Evolutionary conservation across 2,888 invertebrate genomes (phyloP).

Genomic region (Acrobasis repandana): DNA sequence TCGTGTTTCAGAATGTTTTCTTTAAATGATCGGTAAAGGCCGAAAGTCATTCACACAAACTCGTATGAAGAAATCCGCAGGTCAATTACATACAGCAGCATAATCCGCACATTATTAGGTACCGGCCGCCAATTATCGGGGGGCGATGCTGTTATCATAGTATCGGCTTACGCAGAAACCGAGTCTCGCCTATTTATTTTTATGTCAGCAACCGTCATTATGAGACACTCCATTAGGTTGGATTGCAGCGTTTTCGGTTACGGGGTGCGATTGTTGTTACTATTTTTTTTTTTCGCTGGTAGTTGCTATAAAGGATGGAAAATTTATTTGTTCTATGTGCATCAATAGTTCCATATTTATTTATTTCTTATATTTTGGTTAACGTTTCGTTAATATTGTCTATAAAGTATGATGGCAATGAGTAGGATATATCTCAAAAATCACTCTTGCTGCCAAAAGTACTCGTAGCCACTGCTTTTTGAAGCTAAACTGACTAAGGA

Average conservation of each 20-base stretch:
- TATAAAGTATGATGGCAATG: too few relatives aligned
- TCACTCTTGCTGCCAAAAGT: too few relatives aligned
- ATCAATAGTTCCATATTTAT: too few relatives aligned
- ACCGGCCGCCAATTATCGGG: conserved; percentile 77
- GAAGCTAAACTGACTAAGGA: too few relatives aligned
- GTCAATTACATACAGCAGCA: conserved; percentile 64
- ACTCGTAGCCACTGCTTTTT: too few relatives aligned
- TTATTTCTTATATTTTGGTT: too few relatives aligned
- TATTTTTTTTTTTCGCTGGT: conserved; percentile 55
- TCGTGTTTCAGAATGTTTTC: too few relatives aligned
- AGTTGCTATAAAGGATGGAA: conserved; percentile 53
- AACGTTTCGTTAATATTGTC: too few relatives aligned
- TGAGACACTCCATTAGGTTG: conserved; percentile 83
- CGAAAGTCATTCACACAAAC: conserved; percentile 25
- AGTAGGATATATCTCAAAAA: too few relatives aligned
- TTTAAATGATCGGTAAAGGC: too few relatives aligned
- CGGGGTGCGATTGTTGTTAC: conserved; percentile 73
- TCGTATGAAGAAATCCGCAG: conserved; percentile 29
- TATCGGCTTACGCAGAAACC: conserved; percentile 83
- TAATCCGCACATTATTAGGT: conserved; percentile 62
- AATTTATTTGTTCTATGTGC: conserved; percentile 39
- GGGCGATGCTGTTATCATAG: conserved; percentile 82
- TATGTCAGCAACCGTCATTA: conserved; percentile 83
- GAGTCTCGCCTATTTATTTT: conserved; percentile 83
- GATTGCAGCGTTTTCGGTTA: conserved; percentile 82